Conservation (phyloP, 2,113 vertebrate species). For the Callospermophilus lateralis region DNA sequence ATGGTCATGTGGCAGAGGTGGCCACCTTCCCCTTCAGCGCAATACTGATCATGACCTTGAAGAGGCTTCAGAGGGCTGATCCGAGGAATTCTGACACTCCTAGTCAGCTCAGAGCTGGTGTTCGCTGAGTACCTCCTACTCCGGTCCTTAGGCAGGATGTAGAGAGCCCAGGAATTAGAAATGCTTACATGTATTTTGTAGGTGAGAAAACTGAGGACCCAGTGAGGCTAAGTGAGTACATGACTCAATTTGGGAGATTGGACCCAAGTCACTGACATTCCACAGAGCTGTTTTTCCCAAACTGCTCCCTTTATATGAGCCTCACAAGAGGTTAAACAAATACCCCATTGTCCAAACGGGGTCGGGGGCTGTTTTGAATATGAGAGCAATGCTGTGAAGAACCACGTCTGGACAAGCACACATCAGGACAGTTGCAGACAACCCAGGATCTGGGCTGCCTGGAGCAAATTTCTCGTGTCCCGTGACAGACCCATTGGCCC, state of each 20-base stretch:
- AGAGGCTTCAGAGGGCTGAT: not conserved
- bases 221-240: not conserved
- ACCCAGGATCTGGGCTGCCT: not conserved
- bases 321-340: not conserved
- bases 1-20: not conserved
- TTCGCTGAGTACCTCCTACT: not conserved
- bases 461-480: accelerated
- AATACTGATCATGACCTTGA: not conserved
- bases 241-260: not conserved
- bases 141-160: not conserved
- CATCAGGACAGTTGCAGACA: too few relatives aligned
- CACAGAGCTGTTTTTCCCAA: not conserved
- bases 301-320: not conserved
- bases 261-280: not conserved
- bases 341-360: not conserved
- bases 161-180: not conserved
- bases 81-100: not conserved
- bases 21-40: constrained; percentile 19
- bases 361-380: not conserved
- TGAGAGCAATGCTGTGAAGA: not conserved
- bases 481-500: not conserved
- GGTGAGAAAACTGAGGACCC: not conserved
- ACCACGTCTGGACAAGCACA: not conserved
- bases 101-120: not conserved
- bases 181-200: not conserved